phyloP scores from a whole-genome alignment of 2,888 invertebrate genomes.

The Monoplex corrugatus region DNA sequence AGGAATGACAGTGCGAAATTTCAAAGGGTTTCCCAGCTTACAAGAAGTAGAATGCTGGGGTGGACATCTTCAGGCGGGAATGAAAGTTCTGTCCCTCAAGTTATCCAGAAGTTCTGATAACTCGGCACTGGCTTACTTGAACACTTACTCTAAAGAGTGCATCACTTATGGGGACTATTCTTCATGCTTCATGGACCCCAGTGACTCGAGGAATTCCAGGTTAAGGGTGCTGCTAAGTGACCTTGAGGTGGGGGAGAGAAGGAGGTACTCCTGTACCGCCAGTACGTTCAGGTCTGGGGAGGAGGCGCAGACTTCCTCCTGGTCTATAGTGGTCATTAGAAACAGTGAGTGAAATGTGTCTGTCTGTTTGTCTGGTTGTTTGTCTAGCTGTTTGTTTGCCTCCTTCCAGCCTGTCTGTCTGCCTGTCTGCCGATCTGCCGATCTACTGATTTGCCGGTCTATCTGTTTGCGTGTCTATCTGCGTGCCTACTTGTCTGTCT shows the following conservation, averaged over 20 bases:
- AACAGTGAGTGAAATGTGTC: slow-evolving; percentile 16
- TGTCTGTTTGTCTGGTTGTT: neutral
- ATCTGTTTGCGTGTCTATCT: neutral
- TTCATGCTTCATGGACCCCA: slow-evolving; percentile 19
- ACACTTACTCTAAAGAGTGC: slow-evolving; percentile 27
- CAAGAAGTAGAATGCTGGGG: slow-evolving; percentile 45
- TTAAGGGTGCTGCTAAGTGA: slow-evolving; percentile 33
- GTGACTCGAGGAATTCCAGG: neutral
- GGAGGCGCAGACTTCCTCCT: slow-evolving; percentile 14
- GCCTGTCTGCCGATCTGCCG: neutral
- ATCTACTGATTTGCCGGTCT: neutral
- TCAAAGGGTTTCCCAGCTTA: slow-evolving; percentile 35
- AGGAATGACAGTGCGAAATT: slow-evolving; percentile 31
- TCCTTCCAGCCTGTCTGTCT: neutral
- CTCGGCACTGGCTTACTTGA: slow-evolving; percentile 7
- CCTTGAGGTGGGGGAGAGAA: slow-evolving; percentile 14
- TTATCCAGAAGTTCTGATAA: neutral
- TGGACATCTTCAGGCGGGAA: neutral
- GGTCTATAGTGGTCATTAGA: slow-evolving; percentile 16
- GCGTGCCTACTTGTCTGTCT: too few relatives aligned
- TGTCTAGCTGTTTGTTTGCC: neutral
- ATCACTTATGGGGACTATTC: slow-evolving; percentile 42
- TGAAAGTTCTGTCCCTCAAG: slow-evolving; percentile 20
- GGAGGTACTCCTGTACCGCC: slow-evolving; percentile 15
- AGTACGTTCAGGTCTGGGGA: slow-evolving; percentile 22